Evolutionary conservation across 2,113 vertebrate species (phyloP).

Genomic region (Saimiri boliviensis): DNA sequence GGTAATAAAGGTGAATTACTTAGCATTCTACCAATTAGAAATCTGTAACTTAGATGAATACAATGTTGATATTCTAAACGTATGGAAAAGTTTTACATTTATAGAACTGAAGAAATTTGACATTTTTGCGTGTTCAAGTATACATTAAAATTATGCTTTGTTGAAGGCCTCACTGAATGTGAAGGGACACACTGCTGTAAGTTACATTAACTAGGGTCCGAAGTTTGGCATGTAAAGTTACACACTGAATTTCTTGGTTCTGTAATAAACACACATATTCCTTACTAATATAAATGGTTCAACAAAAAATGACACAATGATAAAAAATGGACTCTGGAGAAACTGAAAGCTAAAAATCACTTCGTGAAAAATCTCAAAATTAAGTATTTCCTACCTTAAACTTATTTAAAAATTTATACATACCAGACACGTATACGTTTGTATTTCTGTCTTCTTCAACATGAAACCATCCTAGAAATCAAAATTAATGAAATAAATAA

Average conservation of each 20-base stretch:
- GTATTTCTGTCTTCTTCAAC: conserved; percentile 96
- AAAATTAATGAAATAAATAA: conserved; percentile 58
- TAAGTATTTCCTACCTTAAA: conserved; percentile 34
- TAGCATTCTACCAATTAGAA: background rate
- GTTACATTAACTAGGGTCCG: background rate
- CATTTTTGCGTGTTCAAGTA: conserved; percentile 7
- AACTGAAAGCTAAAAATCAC: conserved; percentile 34
- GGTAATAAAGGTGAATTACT: background rate
- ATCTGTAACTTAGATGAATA: background rate
- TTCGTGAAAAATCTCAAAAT: conserved; percentile 21
- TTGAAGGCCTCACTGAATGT: background rate
- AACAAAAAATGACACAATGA: background rate
- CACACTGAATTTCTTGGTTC: background rate
- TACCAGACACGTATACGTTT: conserved; percentile 97
- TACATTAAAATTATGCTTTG: background rate
- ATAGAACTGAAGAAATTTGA: background rate
- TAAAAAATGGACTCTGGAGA: background rate
- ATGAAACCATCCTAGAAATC: conserved; percentile 94
- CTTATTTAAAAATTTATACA: conserved; percentile 54
- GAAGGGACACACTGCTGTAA: background rate
- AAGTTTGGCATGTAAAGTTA: background rate
- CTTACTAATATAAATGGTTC: background rate
- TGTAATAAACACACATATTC: background rate
- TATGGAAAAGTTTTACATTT: background rate
- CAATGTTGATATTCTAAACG: conserved; percentile 34